These are phyloP conservation scores for Epinotia bilunana DNA, from an alignment of 2,888 invertebrate genomes.

Conservation along the genomic window DNA sequence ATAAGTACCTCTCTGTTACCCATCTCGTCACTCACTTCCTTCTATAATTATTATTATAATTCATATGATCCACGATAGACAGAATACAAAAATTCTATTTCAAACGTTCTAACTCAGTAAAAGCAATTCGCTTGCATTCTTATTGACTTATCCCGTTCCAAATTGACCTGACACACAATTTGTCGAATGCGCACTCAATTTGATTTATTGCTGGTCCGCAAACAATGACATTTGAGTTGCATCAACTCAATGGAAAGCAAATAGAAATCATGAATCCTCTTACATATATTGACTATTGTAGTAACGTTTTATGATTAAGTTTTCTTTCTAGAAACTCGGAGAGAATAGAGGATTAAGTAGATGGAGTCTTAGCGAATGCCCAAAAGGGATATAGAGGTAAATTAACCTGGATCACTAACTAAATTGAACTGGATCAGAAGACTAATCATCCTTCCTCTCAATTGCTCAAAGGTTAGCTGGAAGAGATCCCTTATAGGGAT, in stretches of 20 bases:
- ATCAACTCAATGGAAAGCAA: background rate
- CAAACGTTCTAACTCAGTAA: background rate
- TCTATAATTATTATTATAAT: no score
- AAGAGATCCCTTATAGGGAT: no score
- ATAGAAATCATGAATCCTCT: background rate
- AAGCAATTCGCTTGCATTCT: background rate
- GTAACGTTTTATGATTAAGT: background rate
- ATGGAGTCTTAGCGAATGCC: no score
- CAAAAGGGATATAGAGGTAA: no score
- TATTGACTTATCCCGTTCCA: constrained; percentile 19
- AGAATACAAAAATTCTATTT: background rate
- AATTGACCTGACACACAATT: constrained; percentile 14
- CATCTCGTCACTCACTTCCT: background rate
- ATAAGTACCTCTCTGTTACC: background rate
- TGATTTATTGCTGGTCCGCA: constrained; percentile 30
- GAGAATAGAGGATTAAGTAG: no score
- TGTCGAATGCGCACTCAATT: constrained; percentile 14
- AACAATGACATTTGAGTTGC: constrained; percentile 12
- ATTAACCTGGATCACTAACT: no score
- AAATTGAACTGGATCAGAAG: no score
- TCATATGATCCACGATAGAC: background rate
- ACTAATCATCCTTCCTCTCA: no score
- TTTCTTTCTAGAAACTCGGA: background rate
- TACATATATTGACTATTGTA: background rate
- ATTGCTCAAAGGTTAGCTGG: no score